Percentiles rank a stretch among this genome's conserved stretches.
phyloP scores from a whole-genome alignment of 1,140 invertebrate genomes.

The Ceratitis capitata region DNA sequence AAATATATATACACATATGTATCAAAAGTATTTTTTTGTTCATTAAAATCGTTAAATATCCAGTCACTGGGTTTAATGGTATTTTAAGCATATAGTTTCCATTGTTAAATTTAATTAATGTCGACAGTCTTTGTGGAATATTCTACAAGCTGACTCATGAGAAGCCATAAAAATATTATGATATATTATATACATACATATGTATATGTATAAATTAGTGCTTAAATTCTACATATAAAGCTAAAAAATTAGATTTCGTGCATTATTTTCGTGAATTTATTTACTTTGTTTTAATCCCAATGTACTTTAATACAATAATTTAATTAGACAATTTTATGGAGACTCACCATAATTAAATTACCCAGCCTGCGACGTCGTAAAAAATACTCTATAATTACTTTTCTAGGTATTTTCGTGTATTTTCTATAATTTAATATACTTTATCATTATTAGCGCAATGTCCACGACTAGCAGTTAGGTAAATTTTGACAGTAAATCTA shows the following conservation, averaged over 20 bases:
- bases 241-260: not conserved
- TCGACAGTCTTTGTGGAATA: not conserved
- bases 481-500: too few species aligned
- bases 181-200: too few species aligned
- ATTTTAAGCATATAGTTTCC: too few species aligned
- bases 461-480: too few species aligned
- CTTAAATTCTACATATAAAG: not conserved
- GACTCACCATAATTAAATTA: not conserved
- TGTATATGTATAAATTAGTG: too few species aligned
- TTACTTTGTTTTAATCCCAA: not conserved
- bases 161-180: not conserved
- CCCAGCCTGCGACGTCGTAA: not conserved
- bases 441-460: too few species aligned
- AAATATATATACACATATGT: too few species aligned
- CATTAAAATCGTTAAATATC: too few species aligned
- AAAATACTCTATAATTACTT: not conserved
- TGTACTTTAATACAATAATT: not conserved
- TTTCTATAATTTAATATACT: not conserved
- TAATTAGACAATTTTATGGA: not conserved
- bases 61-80: too few species aligned
- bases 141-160: not conserved
- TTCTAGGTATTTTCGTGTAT: not conserved
- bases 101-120: not conserved
- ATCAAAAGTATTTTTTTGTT: too few species aligned
- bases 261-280: not conserved